Percentiles rank a stretch among this genome's conserved stretches.
Conservation (phyloP, 2,797 vertebrate genomes). For the Channallabes apus region DNA sequence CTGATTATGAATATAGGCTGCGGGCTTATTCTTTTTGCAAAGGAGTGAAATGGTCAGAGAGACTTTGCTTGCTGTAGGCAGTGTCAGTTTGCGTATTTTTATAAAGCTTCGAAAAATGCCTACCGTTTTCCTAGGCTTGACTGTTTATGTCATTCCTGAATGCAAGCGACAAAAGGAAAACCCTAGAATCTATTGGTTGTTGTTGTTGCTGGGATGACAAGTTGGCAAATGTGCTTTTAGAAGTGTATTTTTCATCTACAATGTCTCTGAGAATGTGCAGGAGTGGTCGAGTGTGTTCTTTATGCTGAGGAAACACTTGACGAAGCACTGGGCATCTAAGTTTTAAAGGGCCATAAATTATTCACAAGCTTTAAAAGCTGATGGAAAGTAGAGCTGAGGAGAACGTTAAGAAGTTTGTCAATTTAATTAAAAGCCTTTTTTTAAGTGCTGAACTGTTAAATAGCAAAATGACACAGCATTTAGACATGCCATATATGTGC, state of each 20-base stretch:
- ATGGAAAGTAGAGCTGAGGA: not conserved
- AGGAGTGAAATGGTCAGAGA: not conserved
- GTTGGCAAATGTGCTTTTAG: not conserved
- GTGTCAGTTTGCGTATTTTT: not conserved
- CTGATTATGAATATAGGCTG: not conserved
- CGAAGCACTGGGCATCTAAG: not conserved
- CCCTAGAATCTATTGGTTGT: not conserved
- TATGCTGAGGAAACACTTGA: constrained; percentile 6
- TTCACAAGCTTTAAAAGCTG: constrained; percentile 14
- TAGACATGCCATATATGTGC: not conserved
- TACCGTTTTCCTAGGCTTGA: not conserved
- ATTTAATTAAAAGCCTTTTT: constrained; percentile 11
- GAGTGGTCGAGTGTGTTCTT: not conserved
- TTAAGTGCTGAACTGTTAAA: not conserved
- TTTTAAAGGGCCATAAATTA: constrained; percentile 8
- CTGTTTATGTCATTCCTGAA: not conserved
- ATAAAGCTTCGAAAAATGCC: not conserved
- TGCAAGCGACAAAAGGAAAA: not conserved
- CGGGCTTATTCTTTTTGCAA: not conserved
- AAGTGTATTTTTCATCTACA: not conserved
- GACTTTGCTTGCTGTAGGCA: not conserved
- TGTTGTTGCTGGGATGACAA: not conserved
- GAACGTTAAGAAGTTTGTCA: constrained; percentile 2
- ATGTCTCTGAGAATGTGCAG: not conserved
- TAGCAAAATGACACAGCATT: not conserved